Evolutionary conservation across 2,113 vertebrate genomes (phyloP).

Genomic region (Petaurus breviceps): DNA sequence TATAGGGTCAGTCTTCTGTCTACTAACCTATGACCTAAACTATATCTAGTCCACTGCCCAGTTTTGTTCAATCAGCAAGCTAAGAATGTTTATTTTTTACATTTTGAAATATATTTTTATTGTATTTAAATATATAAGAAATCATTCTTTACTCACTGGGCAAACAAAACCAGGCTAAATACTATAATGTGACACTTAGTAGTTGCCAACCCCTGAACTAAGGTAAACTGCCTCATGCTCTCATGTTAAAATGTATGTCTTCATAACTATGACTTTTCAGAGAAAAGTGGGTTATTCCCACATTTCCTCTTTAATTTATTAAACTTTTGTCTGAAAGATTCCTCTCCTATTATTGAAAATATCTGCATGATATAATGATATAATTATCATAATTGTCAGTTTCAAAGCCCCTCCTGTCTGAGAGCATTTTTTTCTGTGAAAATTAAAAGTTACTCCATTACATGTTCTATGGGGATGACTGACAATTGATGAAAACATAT

Average conservation of each 20-base stretch:
- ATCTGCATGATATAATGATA: conserved; percentile 64
- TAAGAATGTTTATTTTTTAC: neutral
- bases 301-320: conserved; percentile 67
- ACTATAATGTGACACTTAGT: neutral
- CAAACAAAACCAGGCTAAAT: neutral
- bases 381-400: conserved; percentile 72
- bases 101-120: neutral
- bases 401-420: conserved; percentile 66
- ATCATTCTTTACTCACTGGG: neutral
- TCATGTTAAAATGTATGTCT: conserved; percentile 33
- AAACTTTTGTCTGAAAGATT: conserved; percentile 67
- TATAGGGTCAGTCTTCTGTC: neutral
- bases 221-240: neutral
- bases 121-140: neutral
- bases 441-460: conserved; percentile 75
- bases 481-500: conserved; percentile 79
- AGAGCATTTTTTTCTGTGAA: conserved; percentile 67
- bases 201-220: neutral
- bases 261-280: conserved; percentile 10
- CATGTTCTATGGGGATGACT: conserved; percentile 68
- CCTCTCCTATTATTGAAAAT: conserved; percentile 70
- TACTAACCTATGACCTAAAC: neutral
- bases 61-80: neutral
- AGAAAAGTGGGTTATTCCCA: conserved; percentile 34
- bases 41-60: neutral